Evolutionary conservation across 2,113 vertebrate species (phyloP).

Genomic region (Butastur rufipennis): DNA sequence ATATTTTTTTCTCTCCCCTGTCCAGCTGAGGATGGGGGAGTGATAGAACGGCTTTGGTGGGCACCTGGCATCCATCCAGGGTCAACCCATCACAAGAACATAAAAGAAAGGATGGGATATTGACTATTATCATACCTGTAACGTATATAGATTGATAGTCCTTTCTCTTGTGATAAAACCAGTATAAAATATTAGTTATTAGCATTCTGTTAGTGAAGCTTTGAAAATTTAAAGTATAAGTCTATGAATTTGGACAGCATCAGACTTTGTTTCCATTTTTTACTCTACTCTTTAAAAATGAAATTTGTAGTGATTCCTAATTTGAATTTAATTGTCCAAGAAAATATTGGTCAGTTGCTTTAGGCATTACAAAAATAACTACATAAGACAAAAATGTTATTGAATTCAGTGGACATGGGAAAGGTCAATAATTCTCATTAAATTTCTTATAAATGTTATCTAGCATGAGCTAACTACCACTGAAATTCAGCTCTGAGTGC

Average conservation of each 20-base stretch:
- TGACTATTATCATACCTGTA: not conserved
- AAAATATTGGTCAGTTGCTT: not conserved
- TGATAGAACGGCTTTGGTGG: no score
- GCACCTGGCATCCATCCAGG: no score
- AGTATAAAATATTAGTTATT: not conserved
- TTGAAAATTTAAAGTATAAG: not conserved
- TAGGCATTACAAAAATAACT: not conserved
- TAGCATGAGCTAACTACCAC: not conserved
- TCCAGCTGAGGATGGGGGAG: no score
- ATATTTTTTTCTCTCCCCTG: no score
- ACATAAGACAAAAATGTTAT: not conserved
- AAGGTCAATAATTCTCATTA: slow-evolving; percentile 29
- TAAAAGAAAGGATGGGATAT: not conserved
- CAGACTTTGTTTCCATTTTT: not conserved
- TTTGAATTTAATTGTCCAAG: slow-evolving; percentile 7
- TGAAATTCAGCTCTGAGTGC: not conserved
- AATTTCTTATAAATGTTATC: not conserved
- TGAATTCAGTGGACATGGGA: not conserved
- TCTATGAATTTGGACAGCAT: not conserved
- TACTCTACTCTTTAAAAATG: not conserved
- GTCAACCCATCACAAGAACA: not conserved
- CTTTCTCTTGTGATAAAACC: not conserved
- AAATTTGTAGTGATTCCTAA: not conserved
- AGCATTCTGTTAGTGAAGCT: not conserved
- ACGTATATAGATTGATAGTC: not conserved